A percentile compares a stretch with the other conserved stretches of the same genome.
Conservation (phyloP, 64 coral and sea anemone species). For the Acropora yongei region DNA sequence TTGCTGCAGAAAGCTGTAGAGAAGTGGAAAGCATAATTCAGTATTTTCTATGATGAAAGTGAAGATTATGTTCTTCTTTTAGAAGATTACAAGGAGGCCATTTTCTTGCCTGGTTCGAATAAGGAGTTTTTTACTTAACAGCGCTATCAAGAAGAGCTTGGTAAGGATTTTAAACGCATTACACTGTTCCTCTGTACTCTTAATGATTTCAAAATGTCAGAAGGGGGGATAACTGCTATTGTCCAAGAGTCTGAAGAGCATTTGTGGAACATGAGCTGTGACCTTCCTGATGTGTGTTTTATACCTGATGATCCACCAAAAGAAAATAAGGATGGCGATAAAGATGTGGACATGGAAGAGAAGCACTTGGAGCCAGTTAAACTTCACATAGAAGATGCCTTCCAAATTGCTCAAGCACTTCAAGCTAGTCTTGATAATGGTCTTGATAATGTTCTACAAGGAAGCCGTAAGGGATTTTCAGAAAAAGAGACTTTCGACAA, state of each 20-base stretch:
- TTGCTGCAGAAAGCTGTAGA: constrained; percentile 57
- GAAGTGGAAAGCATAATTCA: neutral
- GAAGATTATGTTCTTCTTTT: constrained; percentile 35
- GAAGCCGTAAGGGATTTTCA: neutral
- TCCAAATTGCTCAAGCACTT: neutral
- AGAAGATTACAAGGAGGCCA: constrained; percentile 67
- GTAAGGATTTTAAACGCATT: constrained; percentile 78
- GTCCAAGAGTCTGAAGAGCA: constrained; percentile 8
- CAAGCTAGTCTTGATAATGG: neutral
- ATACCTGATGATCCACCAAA: neutral
- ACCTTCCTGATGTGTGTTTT: neutral
- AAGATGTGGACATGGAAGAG: neutral
- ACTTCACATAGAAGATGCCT: neutral
- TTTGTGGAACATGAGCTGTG: neutral
- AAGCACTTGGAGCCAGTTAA: neutral
- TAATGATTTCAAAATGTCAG: constrained; percentile 52
- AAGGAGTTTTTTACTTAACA: constrained; percentile 67
- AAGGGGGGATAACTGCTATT: neutral
- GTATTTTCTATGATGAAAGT: too few species aligned
- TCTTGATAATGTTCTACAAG: neutral
- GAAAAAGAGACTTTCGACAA: neutral
- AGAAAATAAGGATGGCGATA: neutral
- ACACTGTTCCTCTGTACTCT: constrained; percentile 76
- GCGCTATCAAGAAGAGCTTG: constrained; percentile 75
- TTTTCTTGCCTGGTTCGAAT: constrained; percentile 71